Evolutionary conservation across 2,113 vertebrate species (phyloP), one percentile per base, ranked within the genome.

Genomic region (Misgurnus mizolepis): DNA sequence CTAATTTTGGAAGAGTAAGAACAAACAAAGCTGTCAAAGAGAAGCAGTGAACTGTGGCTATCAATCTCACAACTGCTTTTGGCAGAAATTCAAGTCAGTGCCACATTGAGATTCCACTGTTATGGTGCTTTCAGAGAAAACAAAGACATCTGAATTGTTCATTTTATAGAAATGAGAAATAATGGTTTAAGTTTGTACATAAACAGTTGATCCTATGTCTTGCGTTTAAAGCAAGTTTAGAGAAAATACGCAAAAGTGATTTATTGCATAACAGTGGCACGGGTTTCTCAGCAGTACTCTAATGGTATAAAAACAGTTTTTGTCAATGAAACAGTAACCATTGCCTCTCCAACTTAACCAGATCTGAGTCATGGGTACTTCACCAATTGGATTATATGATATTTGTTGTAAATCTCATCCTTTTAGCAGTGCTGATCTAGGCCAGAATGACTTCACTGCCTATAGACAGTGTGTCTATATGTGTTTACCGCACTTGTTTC

Each of bases 21-120:
- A 12, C 64, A 81, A 81, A 78, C 68, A 82, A 78, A 73, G 61
- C 67, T 71, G 50, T 77, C 47, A 72, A 73, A 53, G 66, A 67
- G 56, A 67, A 58, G 1, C 41, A 1, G 27, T 60, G 67, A 67
- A 82, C 68, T 61, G 11, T 67, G 62, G 68, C 56, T 70, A 82
- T 82, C 61, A 62, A 76, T 78, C 68, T 72, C 68, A 27, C n/a
- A 41, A 62, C 56, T 18, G 61, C 67, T n/a, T 77, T 49, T 53
- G 43, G 53, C 15, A 58, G 64, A 61, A 75, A 60, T 4, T 7
- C 73, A 72, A 56, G 41, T 41, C 3, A 7, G 39, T 40, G 43
- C 53, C 60, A 47, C 58, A 64, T 27, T n/a, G 50, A 3, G 17
- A 73, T 60, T 40, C 65, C 40, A 70, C 47, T 60, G n/a, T 73